Evolutionary conservation across 2,888 invertebrate genomes (phyloP).

Genomic region (Harmothoe impar): DNA sequence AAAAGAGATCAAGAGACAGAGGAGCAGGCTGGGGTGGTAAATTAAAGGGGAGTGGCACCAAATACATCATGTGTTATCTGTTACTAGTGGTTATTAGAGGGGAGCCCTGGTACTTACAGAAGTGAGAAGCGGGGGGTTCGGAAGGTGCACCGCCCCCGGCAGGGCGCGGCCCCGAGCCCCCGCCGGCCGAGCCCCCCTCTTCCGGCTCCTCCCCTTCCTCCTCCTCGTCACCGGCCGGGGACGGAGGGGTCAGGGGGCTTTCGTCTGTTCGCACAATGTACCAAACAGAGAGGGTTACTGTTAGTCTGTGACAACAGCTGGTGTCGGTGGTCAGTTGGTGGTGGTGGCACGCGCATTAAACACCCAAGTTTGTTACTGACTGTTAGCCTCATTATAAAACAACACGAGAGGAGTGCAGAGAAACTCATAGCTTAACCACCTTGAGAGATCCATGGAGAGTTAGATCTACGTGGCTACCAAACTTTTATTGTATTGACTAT

Average conservation of each 20-base stretch:
- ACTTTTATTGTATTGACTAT: no score
- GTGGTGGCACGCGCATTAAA: neutral
- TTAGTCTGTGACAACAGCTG: neutral
- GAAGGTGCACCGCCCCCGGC: neutral
- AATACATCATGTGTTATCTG: neutral
- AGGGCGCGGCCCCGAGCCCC: neutral
- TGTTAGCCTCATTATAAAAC: no score
- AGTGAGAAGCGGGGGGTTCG: neutral
- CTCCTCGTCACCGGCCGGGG: slow-evolving; percentile 12
- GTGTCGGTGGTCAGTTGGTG: neutral
- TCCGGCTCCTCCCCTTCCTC: slow-evolving; percentile 50
- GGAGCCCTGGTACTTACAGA: slow-evolving; percentile 18
- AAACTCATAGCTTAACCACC: no score
- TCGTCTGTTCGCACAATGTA: slow-evolving; percentile 7
- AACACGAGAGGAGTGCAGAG: no score
- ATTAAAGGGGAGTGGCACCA: neutral
- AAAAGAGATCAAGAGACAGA: neutral
- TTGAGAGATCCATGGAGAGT: no score
- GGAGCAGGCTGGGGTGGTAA: neutral
- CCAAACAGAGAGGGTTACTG: neutral
- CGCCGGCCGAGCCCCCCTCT: slow-evolving; percentile 24
- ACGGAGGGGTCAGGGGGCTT: slow-evolving; percentile 40
- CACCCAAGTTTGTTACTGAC: neutral
- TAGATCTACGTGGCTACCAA: no score
- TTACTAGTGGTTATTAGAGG: neutral